Conservation (phyloP, 2,888 invertebrate genomes). For the Ectemnius cavifrons region DNA sequence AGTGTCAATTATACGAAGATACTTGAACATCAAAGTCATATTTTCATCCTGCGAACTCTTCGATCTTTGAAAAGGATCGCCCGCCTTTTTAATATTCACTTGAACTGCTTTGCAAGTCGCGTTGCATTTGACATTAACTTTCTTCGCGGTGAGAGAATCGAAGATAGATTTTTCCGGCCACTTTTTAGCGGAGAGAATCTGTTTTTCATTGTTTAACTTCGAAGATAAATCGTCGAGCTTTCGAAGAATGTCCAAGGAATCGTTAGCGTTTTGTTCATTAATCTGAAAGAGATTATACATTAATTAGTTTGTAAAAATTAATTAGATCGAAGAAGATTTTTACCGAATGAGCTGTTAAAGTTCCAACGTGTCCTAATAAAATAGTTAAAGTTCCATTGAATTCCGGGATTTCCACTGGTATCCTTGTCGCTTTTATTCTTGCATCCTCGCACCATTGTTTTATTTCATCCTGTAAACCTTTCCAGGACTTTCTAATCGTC, state of each 20-base stretch:
- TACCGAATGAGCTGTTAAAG: constrained; percentile 38
- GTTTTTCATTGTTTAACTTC: constrained; percentile 40
- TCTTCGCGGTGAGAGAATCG: constrained; percentile 46
- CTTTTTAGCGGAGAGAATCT: constrained; percentile 30
- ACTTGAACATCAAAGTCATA: constrained; percentile 64
- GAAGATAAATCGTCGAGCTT: constrained; percentile 43
- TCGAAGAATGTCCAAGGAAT: constrained; percentile 45
- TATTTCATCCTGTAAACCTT: constrained; percentile 53
- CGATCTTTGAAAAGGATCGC: constrained; percentile 43
- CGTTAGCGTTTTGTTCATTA: constrained; percentile 50
- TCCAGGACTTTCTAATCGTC: constrained; percentile 58
- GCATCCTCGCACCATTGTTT: constrained; percentile 63
- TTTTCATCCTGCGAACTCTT: constrained; percentile 42
- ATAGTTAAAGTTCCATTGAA: constrained; percentile 6
- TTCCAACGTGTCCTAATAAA: constrained; percentile 24
- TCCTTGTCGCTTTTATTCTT: constrained; percentile 38
- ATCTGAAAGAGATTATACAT: constrained; percentile 45
- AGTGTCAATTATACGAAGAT: constrained; percentile 64
- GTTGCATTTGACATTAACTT: constrained; percentile 55
- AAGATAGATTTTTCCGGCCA: background rate
- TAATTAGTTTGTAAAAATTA: background rate
- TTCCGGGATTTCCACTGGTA: constrained; percentile 11
- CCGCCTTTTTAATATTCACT: constrained; percentile 37
- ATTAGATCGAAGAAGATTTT: too few species aligned
- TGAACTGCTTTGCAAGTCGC: constrained; percentile 50